These are phyloP conservation scores for Furnarius figulus DNA, from an alignment of 2,113 vertebrate genomes.

Conservation along the genomic window DNA sequence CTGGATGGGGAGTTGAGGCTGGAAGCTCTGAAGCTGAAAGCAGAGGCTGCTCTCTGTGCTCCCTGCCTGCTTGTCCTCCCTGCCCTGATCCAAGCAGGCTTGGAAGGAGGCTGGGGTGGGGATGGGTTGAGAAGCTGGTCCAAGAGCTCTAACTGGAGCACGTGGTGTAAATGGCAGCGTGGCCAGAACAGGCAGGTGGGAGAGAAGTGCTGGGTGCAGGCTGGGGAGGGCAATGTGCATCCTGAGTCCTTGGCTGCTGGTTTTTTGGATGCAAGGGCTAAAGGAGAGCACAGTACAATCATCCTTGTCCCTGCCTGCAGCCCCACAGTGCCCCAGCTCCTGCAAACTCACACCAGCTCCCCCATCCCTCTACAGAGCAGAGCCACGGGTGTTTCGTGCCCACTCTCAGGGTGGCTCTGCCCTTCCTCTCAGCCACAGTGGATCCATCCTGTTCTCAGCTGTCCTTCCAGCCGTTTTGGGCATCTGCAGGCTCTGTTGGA, in stretches of 20 bases:
- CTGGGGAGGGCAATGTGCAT: background rate
- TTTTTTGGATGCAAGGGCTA: background rate
- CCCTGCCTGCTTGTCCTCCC: background rate
- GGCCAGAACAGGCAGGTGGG: background rate
- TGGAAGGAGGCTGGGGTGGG: background rate
- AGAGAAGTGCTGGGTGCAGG: background rate
- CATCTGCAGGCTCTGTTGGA: background rate
- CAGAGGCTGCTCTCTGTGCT: background rate
- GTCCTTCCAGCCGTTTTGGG: background rate
- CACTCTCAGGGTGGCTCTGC: accelerated
- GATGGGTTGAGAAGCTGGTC: background rate
- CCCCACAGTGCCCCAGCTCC: no score
- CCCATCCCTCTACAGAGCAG: accelerated
- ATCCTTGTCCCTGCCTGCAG: background rate
- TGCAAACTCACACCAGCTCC: background rate
- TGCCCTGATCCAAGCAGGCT: background rate
- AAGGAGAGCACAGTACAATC: background rate
- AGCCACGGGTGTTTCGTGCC: accelerated
- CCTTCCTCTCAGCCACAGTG: background rate
- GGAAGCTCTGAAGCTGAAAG: background rate
- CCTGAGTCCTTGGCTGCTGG: background rate
- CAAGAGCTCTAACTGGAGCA: background rate
- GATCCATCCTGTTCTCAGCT: background rate
- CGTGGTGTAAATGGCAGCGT: accelerated
- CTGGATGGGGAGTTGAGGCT: background rate